Percentiles rank a stretch among this genome's conserved stretches.
phyloP scores from a whole-genome alignment of 37 sponge, comb jelly and placozoan genomes.

The Oscarella lobularis region DNA sequence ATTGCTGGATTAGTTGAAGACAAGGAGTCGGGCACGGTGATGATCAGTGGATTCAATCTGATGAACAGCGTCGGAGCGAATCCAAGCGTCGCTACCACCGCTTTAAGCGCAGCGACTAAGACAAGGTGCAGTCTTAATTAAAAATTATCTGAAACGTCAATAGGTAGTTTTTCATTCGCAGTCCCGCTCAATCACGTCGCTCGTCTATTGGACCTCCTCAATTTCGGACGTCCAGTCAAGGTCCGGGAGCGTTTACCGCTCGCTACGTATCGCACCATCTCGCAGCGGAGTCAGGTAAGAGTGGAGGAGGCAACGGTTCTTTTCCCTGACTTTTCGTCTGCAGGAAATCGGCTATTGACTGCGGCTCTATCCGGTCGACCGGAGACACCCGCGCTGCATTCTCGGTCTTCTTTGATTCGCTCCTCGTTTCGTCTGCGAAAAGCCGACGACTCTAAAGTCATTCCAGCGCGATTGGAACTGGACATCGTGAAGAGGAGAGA shows the following conservation, averaged over 20 bases:
- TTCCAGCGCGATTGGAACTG: no score
- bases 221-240: background rate
- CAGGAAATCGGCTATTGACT: background rate
- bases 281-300: background rate
- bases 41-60: background rate
- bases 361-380: background rate
- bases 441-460: no score
- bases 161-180: no score
- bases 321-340: no score
- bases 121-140: no score
- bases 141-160: no score
- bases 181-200: no score
- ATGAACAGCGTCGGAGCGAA: no score
- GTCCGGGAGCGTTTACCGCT: constrained; percentile 1
- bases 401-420: background rate
- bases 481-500: background rate
- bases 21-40: background rate
- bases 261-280: background rate
- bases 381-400: background rate
- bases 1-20: background rate
- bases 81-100: no score
- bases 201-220: background rate
- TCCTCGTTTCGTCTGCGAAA: background rate
- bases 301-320: no score
- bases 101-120: no score